Evolutionary conservation across 2,113 vertebrate genomes (phyloP).

Genomic region (Caranx ignobilis): DNA sequence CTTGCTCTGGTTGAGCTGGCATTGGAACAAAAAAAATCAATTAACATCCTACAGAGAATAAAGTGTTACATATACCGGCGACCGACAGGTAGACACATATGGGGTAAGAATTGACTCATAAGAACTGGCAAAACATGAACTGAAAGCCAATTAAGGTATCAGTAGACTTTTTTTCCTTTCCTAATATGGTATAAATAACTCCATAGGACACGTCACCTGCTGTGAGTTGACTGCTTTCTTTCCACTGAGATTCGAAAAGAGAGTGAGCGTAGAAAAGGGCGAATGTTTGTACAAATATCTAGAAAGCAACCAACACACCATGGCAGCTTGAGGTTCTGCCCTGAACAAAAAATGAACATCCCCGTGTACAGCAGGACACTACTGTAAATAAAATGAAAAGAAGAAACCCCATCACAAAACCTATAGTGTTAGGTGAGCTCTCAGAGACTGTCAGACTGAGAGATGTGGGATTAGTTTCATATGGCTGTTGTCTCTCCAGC

Average conservation of each 20-base stretch:
- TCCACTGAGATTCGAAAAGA: neutral
- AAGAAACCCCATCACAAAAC: neutral
- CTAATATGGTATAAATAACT: too few species aligned
- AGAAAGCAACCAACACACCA: neutral
- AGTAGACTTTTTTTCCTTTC: too few species aligned
- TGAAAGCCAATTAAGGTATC: too few species aligned
- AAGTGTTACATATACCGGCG: neutral
- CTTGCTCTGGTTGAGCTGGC: neutral
- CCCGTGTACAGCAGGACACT: neutral
- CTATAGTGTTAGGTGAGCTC: neutral
- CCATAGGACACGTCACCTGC: too few species aligned
- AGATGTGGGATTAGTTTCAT: slow-evolving; percentile 54
- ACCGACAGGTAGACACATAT: too few species aligned
- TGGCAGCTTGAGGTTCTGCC: too few species aligned
- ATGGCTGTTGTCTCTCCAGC: neutral
- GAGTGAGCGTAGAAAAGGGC: neutral
- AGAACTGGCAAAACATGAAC: too few species aligned
- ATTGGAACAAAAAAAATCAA: neutral
- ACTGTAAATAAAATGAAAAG: neutral
- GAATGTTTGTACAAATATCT: neutral
- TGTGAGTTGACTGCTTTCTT: neutral
- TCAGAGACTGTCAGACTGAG: slow-evolving; percentile 4
- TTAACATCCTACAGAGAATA: neutral
- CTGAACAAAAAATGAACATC: neutral
- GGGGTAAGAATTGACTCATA: too few species aligned